A percentile compares a stretch with the other conserved stretches of the same genome.
phyloP scores from a whole-genome alignment of 2,888 invertebrate species.

The Exephanes ischioxanthus region DNA sequence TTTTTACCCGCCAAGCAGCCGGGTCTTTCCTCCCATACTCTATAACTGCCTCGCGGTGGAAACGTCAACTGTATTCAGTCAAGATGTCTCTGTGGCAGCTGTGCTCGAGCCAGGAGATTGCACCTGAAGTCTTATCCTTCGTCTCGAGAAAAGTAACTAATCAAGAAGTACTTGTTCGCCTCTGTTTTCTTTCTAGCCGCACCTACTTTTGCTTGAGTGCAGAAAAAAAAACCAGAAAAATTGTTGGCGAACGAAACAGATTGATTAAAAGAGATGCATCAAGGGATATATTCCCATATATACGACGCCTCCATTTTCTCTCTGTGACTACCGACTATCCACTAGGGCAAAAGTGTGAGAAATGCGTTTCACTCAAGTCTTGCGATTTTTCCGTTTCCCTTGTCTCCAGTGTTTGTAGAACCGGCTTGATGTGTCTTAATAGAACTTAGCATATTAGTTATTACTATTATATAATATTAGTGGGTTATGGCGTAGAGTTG shows the following conservation, averaged over 20 bases:
- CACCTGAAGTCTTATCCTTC: slow-evolving; percentile 4
- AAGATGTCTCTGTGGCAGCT: neutral
- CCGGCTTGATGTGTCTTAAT: too few relatives aligned
- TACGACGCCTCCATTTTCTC: neutral
- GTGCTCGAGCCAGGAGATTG: slow-evolving; percentile 10
- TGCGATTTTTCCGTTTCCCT: too few relatives aligned
- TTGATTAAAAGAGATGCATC: slow-evolving; percentile 17
- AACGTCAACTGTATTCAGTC: slow-evolving; percentile 13
- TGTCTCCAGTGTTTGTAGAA: too few relatives aligned
- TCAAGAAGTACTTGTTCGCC: slow-evolving; percentile 11
- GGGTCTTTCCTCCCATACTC: neutral
- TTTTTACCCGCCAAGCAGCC: neutral
- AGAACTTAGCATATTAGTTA: too few relatives aligned
- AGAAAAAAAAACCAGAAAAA: neutral
- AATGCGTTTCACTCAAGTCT: too few relatives aligned
- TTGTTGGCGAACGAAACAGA: neutral
- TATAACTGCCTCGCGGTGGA: slow-evolving; percentile 10
- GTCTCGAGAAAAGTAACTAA: slow-evolving; percentile 12
- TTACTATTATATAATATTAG: too few relatives aligned
- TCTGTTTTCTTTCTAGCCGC: neutral
- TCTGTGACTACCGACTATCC: too few relatives aligned
- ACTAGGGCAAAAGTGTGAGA: too few relatives aligned
- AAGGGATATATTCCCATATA: neutral
- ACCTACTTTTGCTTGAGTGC: neutral
- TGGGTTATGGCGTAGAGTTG: too few relatives aligned